phyloP scores from a whole-genome alignment of 2,797 vertebrate species.

The Coendou prehensilis region DNA sequence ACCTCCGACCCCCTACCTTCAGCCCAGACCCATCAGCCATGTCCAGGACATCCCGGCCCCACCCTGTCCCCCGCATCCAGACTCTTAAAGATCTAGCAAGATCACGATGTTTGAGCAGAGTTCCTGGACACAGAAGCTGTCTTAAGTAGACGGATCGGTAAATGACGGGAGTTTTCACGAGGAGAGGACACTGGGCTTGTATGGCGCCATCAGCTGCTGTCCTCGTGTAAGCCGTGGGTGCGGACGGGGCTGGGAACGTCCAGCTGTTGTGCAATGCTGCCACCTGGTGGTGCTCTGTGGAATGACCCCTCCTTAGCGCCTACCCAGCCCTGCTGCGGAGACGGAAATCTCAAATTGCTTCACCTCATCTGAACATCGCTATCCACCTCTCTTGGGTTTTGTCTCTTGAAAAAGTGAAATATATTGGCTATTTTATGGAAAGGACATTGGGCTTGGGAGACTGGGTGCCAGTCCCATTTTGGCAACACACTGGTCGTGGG shows the following conservation, averaged over 20 bases:
- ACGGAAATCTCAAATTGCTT: neutral
- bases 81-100: neutral
- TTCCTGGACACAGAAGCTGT: neutral
- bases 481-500: neutral
- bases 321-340: neutral
- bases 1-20: neutral
- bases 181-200: neutral
- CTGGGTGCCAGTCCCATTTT: neutral
- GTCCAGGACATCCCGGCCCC: neutral
- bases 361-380: neutral
- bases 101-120: constrained; percentile 28
- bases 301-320: neutral
- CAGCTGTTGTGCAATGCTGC: constrained; percentile 81
- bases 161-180: neutral
- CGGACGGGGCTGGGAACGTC: neutral
- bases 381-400: neutral
- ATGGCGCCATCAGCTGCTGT: neutral
- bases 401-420: neutral
- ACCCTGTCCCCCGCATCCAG: too few relatives aligned
- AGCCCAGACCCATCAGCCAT: neutral
- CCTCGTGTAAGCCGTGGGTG: neutral
- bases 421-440: neutral
- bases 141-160: neutral
- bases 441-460: neutral
- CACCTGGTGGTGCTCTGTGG: constrained; percentile 75